Evolutionary conservation across 2,888 invertebrate genomes (phyloP).

Genomic region (Strigamia maritima): DNA sequence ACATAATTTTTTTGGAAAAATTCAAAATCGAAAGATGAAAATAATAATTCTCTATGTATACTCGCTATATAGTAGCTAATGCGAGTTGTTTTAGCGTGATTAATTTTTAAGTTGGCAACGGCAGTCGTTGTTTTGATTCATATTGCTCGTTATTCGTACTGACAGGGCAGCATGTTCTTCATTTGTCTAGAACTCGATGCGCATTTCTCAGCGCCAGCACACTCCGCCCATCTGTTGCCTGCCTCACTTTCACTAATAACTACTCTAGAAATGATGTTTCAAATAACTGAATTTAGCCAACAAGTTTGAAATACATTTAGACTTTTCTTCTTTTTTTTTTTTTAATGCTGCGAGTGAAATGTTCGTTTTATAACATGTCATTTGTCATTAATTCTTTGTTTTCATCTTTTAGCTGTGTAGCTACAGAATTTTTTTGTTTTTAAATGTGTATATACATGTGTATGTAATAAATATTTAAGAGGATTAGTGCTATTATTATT

Average conservation of each 20-base stretch:
- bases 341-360: background rate
- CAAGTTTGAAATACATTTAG: too few relatives aligned
- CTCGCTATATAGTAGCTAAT: background rate
- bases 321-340: background rate
- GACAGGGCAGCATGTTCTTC: constrained; percentile 17
- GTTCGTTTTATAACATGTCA: too few relatives aligned
- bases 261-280: background rate
- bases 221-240: background rate
- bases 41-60: too few relatives aligned
- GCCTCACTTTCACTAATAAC: background rate
- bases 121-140: constrained; percentile 6
- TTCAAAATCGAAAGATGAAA: too few relatives aligned
- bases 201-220: background rate
- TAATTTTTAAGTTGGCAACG: background rate
- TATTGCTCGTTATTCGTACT: constrained; percentile 13
- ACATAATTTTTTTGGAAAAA: too few relatives aligned
- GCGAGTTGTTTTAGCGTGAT: background rate
- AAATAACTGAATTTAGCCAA: background rate
- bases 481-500: background rate
- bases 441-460: too few relatives aligned
- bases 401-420: background rate
- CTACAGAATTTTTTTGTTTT: background rate
- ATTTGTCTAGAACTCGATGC: background rate
- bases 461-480: background rate
- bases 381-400: background rate